Evolutionary conservation across 2,888 invertebrate species (phyloP).

Genomic region (Stenolophus ochropezus): DNA sequence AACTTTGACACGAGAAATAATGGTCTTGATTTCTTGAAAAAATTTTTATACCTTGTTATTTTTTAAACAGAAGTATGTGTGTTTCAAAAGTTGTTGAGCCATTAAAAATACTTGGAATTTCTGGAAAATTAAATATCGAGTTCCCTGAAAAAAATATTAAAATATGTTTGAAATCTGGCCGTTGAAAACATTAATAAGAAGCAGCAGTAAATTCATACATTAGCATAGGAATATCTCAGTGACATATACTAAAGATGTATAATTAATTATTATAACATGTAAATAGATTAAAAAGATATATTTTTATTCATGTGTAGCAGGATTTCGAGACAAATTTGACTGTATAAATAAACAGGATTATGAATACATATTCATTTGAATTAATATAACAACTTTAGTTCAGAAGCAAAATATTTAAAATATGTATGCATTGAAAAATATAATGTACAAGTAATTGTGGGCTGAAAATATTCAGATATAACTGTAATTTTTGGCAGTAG

Average conservation of each 20-base stretch:
- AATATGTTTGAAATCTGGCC: not conserved
- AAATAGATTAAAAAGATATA: slow-evolving; percentile 28
- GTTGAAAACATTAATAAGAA: not conserved
- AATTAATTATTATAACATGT: slow-evolving; percentile 14
- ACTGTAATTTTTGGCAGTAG: too few relatives aligned
- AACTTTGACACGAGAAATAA: slow-evolving; percentile 33
- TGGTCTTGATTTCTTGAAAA: slow-evolving; percentile 25
- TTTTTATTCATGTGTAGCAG: not conserved
- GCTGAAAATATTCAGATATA: too few relatives aligned
- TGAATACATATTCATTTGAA: not conserved
- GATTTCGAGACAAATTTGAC: slow-evolving; percentile 12
- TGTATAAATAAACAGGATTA: not conserved
- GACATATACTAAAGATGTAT: not conserved
- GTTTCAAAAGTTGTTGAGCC: not conserved
- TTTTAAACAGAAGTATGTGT: not conserved
- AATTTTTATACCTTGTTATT: not conserved
- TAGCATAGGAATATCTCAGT: slow-evolving; percentile 23
- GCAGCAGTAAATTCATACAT: not conserved
- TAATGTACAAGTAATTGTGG: too few relatives aligned
- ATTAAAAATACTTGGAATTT: not conserved
- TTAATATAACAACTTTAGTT: too few relatives aligned
- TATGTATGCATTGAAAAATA: too few relatives aligned
- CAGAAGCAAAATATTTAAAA: too few relatives aligned
- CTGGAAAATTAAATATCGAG: not conserved
- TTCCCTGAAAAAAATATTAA: slow-evolving; percentile 1